A percentile compares a stretch with the other conserved stretches of the same genome.
Conservation (phyloP, 2,888 invertebrate genomes). For the Melanchra persicariae region DNA sequence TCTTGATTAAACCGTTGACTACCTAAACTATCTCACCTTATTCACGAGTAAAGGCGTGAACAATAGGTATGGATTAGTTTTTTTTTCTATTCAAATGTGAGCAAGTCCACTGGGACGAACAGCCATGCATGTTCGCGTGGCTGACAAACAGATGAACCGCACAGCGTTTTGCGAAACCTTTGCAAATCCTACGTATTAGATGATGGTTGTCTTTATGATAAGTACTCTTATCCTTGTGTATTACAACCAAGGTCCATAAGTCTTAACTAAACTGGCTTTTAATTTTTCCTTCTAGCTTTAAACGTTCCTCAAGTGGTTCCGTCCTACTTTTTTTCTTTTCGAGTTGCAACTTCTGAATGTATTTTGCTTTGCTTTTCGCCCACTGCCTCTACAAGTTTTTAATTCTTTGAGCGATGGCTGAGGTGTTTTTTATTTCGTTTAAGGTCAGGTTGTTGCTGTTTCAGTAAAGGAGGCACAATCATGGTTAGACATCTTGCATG, state of each 20-base stretch:
- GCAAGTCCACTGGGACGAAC: too few relatives aligned
- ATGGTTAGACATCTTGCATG: neutral
- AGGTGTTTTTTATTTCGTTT: neutral
- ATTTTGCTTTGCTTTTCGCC: neutral
- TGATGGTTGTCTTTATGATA: too few relatives aligned
- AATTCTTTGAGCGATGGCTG: neutral
- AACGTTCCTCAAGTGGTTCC: constrained; percentile 1
- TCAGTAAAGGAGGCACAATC: neutral
- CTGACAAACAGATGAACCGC: too few relatives aligned
- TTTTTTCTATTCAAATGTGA: too few relatives aligned
- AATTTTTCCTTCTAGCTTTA: neutral
- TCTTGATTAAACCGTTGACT: too few relatives aligned
- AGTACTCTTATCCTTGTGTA: too few relatives aligned
- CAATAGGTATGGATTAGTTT: too few relatives aligned
- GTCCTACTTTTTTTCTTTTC: constrained; percentile 11
- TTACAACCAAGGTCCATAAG: neutral
- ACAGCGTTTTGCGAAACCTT: too few relatives aligned
- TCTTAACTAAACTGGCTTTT: neutral
- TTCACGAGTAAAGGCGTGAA: too few relatives aligned
- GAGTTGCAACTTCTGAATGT: constrained; percentile 1
- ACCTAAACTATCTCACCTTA: too few relatives aligned
- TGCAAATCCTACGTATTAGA: too few relatives aligned
- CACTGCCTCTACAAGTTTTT: neutral
- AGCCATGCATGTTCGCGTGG: too few relatives aligned
- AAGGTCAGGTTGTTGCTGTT: neutral